Conservation (phyloP, 2,113 vertebrate genomes). For the Halichoerus grypus region DNA sequence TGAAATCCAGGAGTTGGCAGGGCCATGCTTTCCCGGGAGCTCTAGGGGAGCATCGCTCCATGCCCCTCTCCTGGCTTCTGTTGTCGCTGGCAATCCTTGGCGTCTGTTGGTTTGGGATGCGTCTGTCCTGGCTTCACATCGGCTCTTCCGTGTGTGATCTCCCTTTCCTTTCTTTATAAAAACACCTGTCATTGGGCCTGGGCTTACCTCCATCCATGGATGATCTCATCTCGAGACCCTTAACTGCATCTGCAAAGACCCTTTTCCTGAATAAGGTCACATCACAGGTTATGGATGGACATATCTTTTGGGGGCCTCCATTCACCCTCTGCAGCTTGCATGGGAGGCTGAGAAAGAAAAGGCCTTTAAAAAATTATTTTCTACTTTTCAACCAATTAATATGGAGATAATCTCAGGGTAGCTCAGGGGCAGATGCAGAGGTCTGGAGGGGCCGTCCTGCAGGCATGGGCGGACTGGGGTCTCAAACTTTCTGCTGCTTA, state of each 20-base stretch:
- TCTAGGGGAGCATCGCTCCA: neutral
- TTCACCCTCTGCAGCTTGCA: neutral
- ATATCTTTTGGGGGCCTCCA: neutral
- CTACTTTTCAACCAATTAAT: neutral
- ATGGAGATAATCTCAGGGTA: neutral
- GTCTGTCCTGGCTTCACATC: accelerated
- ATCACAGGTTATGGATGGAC: neutral
- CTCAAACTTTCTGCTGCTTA: neutral
- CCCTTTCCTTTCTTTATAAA: neutral
- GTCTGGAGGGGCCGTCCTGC: neutral
- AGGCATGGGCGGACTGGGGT: neutral
- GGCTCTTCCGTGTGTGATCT: neutral
- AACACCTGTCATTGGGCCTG: neutral
- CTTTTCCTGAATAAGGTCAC: neutral
- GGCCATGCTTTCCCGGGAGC: neutral
- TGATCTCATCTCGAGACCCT: neutral
- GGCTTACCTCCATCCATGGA: neutral
- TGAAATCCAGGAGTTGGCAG: accelerated
- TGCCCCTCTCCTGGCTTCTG: neutral
- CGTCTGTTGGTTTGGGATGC: accelerated
- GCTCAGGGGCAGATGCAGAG: neutral
- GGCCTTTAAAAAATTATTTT: neutral
- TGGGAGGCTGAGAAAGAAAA: neutral
- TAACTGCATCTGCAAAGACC: neutral
- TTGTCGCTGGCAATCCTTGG: neutral